A percentile compares a stretch with the other conserved stretches of the same genome.
Evolutionary conservation across 2,797 vertebrate genomes (phyloP).

Genomic region (Galagoides demidoff): DNA sequence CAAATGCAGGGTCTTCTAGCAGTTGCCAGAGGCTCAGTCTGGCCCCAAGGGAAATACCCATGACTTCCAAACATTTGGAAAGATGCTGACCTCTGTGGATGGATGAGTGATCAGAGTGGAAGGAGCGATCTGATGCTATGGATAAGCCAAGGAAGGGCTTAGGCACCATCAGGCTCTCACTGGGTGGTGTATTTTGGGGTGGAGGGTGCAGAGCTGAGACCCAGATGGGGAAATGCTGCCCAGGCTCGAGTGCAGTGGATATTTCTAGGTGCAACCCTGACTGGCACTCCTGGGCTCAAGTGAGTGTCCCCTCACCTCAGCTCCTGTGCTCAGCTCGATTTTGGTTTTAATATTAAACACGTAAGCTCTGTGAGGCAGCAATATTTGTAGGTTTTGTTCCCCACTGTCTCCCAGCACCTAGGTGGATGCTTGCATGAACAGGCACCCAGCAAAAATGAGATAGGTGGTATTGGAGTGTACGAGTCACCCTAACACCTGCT

Average conservation of each 20-base stretch:
- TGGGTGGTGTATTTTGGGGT: neutral
- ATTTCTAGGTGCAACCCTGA: no score
- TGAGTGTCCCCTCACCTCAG: no score
- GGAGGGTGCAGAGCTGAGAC: neutral
- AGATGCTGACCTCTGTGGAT: neutral
- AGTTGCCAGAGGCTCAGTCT: neutral
- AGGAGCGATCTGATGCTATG: neutral
- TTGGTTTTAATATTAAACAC: neutral
- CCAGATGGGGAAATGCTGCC: no score
- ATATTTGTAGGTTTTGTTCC: neutral
- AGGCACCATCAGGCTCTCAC: no score
- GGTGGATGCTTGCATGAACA: neutral
- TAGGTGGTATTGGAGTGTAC: no score
- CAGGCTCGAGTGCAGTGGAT: no score
- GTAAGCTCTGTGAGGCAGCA: neutral
- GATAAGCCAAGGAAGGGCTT: neutral
- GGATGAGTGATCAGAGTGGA: neutral
- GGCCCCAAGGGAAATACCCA: neutral
- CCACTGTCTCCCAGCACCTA: neutral
- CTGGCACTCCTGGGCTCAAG: no score
- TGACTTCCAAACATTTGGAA: neutral
- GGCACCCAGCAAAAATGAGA: no score
- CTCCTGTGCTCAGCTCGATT: no score
- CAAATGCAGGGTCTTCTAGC: neutral
- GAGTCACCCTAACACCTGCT: neutral